Percentiles rank a stretch among this genome's conserved stretches.
Conservation (phyloP, 2,888 invertebrate genomes). For the Bruchidius siliquastri region DNA sequence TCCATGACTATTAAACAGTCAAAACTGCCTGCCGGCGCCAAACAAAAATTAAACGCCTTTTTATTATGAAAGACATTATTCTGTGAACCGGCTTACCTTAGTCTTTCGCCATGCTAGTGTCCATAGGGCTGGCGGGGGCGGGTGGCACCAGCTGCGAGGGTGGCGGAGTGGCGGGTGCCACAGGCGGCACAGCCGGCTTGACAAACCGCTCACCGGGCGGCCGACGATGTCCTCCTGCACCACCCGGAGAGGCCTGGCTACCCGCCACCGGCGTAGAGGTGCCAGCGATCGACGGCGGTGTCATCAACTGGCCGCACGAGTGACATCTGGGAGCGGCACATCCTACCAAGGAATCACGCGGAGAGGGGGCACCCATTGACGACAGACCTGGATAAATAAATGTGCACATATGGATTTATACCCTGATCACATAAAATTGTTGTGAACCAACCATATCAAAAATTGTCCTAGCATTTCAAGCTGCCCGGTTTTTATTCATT, state of each 20-base stretch:
- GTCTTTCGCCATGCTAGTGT: constrained; percentile 56
- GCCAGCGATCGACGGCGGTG: constrained; percentile 43
- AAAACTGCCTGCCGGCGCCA: no score
- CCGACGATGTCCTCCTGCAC: constrained; percentile 51
- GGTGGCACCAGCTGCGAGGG: constrained; percentile 41
- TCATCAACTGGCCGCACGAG: constrained; percentile 62
- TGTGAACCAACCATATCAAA: no score
- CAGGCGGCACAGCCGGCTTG: constrained; percentile 74
- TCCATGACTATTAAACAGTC: no score
- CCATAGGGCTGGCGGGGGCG: constrained; percentile 66
- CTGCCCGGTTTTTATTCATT: no score
- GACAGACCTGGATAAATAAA: constrained; percentile 31
- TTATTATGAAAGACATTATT: no score
- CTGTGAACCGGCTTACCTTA: constrained; percentile 22
- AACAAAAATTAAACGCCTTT: no score
- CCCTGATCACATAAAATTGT: no score
- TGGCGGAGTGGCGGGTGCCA: constrained; percentile 50
- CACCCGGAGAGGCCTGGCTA: constrained; percentile 50
- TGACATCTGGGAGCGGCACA: constrained; percentile 60
- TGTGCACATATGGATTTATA: neutral
- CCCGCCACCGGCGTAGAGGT: constrained; percentile 46
- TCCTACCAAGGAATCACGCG: constrained; percentile 43
- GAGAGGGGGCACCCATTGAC: constrained; percentile 43
- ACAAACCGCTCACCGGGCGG: constrained; percentile 78
- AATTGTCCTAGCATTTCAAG: no score